A percentile compares a stretch with the other conserved stretches of the same genome.
phyloP scores from a whole-genome alignment of 2,888 invertebrate genomes.

The Aphelenchoides bicaudatus region DNA sequence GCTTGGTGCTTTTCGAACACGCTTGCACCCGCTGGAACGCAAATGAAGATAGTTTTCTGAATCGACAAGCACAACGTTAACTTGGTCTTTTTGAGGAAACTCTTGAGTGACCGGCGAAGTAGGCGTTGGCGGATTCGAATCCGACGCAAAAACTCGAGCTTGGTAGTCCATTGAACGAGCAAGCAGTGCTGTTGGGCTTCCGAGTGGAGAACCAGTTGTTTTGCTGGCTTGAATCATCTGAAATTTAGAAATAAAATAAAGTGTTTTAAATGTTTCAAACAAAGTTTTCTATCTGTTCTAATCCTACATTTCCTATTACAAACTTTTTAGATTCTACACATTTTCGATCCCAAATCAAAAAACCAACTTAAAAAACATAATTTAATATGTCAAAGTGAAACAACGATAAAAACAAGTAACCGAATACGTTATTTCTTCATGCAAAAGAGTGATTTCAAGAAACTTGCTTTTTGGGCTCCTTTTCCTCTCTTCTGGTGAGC shows the following conservation, averaged over 20 bases:
- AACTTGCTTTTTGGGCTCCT: no score
- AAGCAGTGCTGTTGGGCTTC: not conserved
- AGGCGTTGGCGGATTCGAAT: not conserved
- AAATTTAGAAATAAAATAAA: not conserved
- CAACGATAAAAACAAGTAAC: no score
- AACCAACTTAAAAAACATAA: no score
- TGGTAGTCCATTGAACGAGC: not conserved
- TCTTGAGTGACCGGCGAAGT: not conserved
- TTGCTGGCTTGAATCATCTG: not conserved
- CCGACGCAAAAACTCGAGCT: not conserved
- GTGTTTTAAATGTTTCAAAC: not conserved
- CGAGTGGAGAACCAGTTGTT: not conserved
- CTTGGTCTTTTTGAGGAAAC: no score
- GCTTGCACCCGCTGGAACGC: constrained; percentile 2
- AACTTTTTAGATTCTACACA: no score
- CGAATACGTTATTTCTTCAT: no score
- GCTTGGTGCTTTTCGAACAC: not conserved
- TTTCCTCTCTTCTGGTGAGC: no score
- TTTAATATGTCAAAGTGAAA: no score
- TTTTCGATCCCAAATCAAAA: no score
- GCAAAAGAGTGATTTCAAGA: no score
- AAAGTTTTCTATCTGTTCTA: no score
- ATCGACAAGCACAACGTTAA: constrained; percentile 7
- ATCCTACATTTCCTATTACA: no score
- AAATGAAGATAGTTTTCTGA: constrained; percentile 20